These are phyloP conservation scores for Sebastes alutus DNA, from an alignment of 2,797 vertebrate species.

Conservation along the genomic window DNA sequence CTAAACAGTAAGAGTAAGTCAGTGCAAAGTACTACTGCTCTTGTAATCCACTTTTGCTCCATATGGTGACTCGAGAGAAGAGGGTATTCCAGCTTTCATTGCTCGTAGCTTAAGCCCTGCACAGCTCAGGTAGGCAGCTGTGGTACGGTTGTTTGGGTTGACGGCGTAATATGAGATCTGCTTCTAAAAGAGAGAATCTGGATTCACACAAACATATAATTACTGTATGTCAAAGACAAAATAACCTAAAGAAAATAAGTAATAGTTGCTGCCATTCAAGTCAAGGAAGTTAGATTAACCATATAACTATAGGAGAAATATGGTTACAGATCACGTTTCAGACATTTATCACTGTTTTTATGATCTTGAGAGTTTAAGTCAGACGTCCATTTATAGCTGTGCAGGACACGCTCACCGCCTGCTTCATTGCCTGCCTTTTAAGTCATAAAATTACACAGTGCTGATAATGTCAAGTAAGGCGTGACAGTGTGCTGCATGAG, in stretches of 20 bases:
- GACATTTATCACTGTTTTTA: constrained; percentile 17
- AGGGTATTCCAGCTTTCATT: constrained; percentile 45
- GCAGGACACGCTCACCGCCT: not conserved
- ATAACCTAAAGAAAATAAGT: not conserved
- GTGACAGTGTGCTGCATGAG: not conserved
- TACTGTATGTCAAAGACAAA: not conserved
- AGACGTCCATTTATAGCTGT: not conserved
- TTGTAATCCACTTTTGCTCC: constrained; percentile 72
- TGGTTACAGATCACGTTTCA: constrained; percentile 25
- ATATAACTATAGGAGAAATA: constrained; percentile 3
- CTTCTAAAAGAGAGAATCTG: not conserved
- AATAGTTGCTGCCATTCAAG: not conserved
- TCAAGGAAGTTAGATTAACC: constrained; percentile 8
- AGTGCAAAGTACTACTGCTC: constrained; percentile 16
- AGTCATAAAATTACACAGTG: not conserved
- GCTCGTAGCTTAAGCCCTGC: constrained; percentile 17
- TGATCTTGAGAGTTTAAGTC: not conserved
- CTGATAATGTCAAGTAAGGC: not conserved
- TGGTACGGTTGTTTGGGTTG: constrained; percentile 9
- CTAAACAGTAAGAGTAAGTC: constrained; percentile 10
- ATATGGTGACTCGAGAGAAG: constrained; percentile 59
- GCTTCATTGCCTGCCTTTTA: not conserved
- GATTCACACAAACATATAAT: not conserved
- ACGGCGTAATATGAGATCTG: not conserved
- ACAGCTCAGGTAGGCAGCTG: constrained; percentile 32